Percentiles rank a stretch among this genome's conserved stretches.
phyloP scores from a whole-genome alignment of 2,888 invertebrate species.

The Shargacucullia verbasci region DNA sequence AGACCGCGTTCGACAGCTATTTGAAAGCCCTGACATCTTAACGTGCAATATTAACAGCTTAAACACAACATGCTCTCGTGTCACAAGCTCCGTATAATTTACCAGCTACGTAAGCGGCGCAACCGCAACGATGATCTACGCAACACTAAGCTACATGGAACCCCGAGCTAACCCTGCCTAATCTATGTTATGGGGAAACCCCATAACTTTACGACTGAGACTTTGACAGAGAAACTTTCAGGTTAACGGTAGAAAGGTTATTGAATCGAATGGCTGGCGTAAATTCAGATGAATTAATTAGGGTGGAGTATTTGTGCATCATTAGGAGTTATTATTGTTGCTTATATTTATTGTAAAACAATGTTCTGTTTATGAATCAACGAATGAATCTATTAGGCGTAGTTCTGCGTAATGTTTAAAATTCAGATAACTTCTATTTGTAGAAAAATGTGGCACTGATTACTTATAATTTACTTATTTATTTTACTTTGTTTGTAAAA shows the following conservation, averaged over 20 bases:
- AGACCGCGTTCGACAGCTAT: constrained; percentile 21
- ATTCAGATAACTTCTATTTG: neutral
- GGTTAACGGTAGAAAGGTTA: constrained; percentile 26
- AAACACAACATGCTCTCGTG: constrained; percentile 22
- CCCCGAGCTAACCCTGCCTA: constrained; percentile 21
- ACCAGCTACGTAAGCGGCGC: constrained; percentile 24
- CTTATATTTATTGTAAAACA: no score
- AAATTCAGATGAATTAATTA: constrained; percentile 14
- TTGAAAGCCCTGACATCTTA: constrained; percentile 9
- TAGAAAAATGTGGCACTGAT: no score
- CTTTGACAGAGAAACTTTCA: constrained; percentile 10
- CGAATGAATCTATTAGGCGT: neutral
- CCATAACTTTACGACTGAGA: constrained; percentile 22
- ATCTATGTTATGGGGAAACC: constrained; percentile 40
- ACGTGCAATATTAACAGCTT: constrained; percentile 17
- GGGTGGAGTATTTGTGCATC: no score
- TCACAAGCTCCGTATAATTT: constrained; percentile 46
- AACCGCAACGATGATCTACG: constrained; percentile 52
- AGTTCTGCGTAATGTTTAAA: neutral
- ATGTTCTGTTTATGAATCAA: no score
- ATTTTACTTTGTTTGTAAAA: no score
- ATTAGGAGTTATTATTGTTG: no score
- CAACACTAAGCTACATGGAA: constrained; percentile 27
- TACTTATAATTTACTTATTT: no score
- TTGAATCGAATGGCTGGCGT: constrained; percentile 27